Base-by-base conservation (phyloP, 1,140 invertebrate genomes). In the Rhopalosiphum padi region DNA sequence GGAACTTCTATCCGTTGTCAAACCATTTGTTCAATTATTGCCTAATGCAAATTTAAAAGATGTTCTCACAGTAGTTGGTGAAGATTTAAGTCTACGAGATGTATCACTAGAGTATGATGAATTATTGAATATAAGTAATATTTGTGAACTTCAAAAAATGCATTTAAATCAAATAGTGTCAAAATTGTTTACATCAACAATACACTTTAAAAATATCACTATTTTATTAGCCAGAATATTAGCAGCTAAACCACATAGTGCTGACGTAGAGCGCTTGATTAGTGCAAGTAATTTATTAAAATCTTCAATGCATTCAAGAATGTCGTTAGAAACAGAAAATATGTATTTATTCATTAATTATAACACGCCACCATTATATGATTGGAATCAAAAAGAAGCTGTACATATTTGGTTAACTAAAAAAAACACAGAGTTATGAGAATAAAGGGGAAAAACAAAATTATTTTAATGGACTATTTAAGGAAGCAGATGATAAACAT, bases 211-310 rank as follows among this genome's bases (percentile, higher is more conserved):
- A 37, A 92, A 60, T 43, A 30, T 77, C 25, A 92, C 53, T 43
- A 18, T 82, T 77, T 46, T 83, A 11, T 60, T 92, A 18, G 41
- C 68, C 18, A 60, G 37, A 92, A 83, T 92, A 41, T 43, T 92
- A 43, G 68, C 90, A 77, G 60, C 90, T 23, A 92, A 92, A 77
- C 90, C 41, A n/a, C 68, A 92, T 6, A 77, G 55, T 25, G 68
- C 43, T 46, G 68, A 92, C 82, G 68, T 92, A 43, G 90, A 92
- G 46, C 68, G 68, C 5, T 43, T 83, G 18, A 92, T 82, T 15
- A 92, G 90, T 77, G 90, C 90, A 25, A 92, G 43, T 41, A 92
- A 82, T 77, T 37, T 43, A 46, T 92, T 92, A 43, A 92, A 92
- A 46, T 43, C 68, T 82, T 18, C 43, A 48, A 60, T 92, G 35